phyloP scores from a whole-genome alignment of 2,797 vertebrate species.

The Crenuchus spilurus region DNA sequence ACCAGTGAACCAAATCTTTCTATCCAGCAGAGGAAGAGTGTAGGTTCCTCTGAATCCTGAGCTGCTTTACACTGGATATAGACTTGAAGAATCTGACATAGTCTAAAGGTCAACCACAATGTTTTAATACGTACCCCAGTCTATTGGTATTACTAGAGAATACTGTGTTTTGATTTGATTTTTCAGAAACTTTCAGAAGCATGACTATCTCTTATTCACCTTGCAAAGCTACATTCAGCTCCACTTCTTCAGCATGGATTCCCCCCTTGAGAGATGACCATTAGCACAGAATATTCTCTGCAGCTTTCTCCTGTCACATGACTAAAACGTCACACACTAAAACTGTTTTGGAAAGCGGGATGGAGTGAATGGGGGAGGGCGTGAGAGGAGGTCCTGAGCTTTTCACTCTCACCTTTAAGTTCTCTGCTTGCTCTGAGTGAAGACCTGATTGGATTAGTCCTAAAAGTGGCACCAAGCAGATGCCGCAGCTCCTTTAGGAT shows the following conservation, averaged over 20 bases:
- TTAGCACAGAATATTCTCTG: background rate
- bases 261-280: background rate
- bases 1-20: background rate
- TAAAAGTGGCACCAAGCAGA: slow-evolving; percentile 66
- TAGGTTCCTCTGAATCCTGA: background rate
- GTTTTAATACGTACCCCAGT: background rate
- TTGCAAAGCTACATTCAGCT: too few species aligned
- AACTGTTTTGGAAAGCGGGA: background rate
- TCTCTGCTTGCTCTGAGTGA: slow-evolving; percentile 49
- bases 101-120: background rate
- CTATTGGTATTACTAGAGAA: too few species aligned
- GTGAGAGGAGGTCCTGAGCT: background rate
- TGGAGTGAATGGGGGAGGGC: background rate
- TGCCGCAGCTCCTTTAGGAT: slow-evolving; percentile 61
- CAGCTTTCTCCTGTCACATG: slow-evolving; percentile 10
- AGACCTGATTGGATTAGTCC: slow-evolving; percentile 70
- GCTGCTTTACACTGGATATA: background rate
- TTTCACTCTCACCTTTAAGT: slow-evolving; percentile 35
- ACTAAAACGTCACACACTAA: background rate
- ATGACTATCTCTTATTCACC: too few species aligned
- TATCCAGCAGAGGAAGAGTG: background rate
- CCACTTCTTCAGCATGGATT: too few species aligned
- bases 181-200: too few species aligned
- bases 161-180: too few species aligned
- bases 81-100: background rate